Base-by-base conservation (phyloP, 2,113 vertebrate species). In the Ranitomeya imitator region DNA sequence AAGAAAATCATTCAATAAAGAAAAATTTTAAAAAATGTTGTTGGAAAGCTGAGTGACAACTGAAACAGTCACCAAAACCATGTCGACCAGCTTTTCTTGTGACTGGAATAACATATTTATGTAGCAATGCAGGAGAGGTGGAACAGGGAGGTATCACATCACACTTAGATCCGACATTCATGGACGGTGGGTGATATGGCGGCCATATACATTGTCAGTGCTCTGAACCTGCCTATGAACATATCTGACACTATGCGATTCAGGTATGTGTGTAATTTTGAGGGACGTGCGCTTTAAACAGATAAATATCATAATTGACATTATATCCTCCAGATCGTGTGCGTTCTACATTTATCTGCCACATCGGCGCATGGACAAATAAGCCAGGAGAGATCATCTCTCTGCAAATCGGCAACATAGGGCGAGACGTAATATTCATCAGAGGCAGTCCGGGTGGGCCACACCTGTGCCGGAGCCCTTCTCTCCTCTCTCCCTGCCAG, bases 391-490 rank as follows among this genome's bases (percentile, higher is more conserved):
- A 81, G 55, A 80, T 80, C 26, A n/a, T 13, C 26, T 52, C 3
- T 16, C 19, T 51, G 55, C 18, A 67, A 45, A 67, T 52, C 23
- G 60, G 15, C 79, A 81, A 37, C 79, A 81, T 5, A 55, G 78
- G 78, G 55, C 16, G 57, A 60, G 57, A 60, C 78, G 16, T 52
- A 81, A 60, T 45, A 61, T 61, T 61, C 57, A 81, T 61, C 26
- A 81, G 19, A 81, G 23, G 45, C 79, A n/a, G 59, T 57, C 61
- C 18, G 19, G 3, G 11, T 52, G 37, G 63, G 21, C 61, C 60
- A 7, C 81, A 83, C 81, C 81, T 83, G 81, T 83, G 60, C 60
- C 37, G 18, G 61, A 51, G 80, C 31, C 31, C 23, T 18, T 16
- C 26, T 37, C 45, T 63, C 79, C 61, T 26, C 60, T 21, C 6